Conservation (phyloP, 2,113 vertebrate genomes). For the Saguinus midas region DNA sequence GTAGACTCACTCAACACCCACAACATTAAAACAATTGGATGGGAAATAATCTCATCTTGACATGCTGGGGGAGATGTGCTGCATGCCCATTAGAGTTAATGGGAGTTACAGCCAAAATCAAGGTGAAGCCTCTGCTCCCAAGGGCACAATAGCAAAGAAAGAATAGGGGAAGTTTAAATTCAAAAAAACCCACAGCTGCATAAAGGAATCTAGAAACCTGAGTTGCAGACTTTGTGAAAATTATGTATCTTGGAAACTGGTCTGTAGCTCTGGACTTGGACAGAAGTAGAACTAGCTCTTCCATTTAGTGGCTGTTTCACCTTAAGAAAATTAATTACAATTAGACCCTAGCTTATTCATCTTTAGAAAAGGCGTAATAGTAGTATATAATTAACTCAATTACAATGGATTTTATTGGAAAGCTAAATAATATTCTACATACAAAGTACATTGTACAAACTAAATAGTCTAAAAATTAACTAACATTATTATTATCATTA, state of each 20-base stretch:
- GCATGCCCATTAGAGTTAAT: slow-evolving; percentile 68
- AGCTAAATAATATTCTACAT: neutral
- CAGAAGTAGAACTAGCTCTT: neutral
- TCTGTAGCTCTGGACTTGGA: neutral
- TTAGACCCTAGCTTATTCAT: slow-evolving; percentile 10
- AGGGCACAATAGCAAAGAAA: slow-evolving; percentile 38
- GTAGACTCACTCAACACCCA: slow-evolving; percentile 50
- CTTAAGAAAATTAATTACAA: neutral
- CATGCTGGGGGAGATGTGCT: neutral
- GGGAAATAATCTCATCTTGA: slow-evolving; percentile 61
- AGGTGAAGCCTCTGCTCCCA: slow-evolving; percentile 56
- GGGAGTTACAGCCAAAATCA: slow-evolving; percentile 65
- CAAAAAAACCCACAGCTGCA: slow-evolving; percentile 55
- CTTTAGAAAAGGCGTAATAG: neutral
- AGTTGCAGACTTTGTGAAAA: neutral
- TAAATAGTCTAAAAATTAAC: neutral
- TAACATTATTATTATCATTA: neutral
- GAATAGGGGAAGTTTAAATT: slow-evolving; percentile 50
- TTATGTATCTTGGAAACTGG: neutral
- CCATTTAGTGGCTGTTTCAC: neutral
- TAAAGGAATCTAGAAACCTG: neutral
- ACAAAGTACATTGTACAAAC: neutral
- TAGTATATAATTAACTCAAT: neutral
- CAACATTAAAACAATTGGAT: slow-evolving; percentile 66
- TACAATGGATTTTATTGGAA: neutral